Base-by-base conservation (phyloP, 2,888 invertebrate genomes). In the Hypomecis atomaria region DNA sequence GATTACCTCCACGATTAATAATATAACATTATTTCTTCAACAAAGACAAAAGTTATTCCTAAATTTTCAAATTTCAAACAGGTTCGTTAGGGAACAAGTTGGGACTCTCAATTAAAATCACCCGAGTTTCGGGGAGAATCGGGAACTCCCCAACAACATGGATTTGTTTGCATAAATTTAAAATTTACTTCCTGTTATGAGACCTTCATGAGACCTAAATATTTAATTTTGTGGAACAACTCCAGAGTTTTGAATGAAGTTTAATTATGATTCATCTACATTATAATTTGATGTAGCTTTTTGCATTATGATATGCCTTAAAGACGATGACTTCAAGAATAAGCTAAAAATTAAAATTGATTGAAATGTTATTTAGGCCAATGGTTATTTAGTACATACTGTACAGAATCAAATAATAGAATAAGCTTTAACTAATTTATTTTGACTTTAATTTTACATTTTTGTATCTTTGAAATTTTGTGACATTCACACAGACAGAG, bases 151-250 rank as follows among this genome's bases (percentile, higher is more conserved):
- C 33, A 69, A 58, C 68, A 67, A 63, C 70, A 67, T 60, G 69
- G 69, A 67, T 70, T 66, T 69, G 69, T 72, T 72, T 70, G 70
- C 72, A 72, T 72, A 72, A 68, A 70, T 72, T 72, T 72, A 54
- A 72, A 72, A 70, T 70, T 67, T 66, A 53, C 52, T 37, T 49
- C 37, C 56, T 33, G 59, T 60, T 50, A 50, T 59, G 59, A 50
- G 43, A 59, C 59, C 59, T 59, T 59, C 10, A 59, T 59, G 59
- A 59, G 59, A 59, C 59, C 59, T 59, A 55, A 52, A 52, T 42
- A 52, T 52, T 52, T 52, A 50, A 50, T 43, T 58, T 59, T 43
- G 49, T 43, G 50, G 59, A 50, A 50, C 11, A 36, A 58, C 10
- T 43, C 50, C 23, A 13, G 23, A 59, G 13, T 43, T 45, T 23